phyloP scores from a whole-genome alignment of 2,797 vertebrate species.

The Fistularia tabacaria region DNA sequence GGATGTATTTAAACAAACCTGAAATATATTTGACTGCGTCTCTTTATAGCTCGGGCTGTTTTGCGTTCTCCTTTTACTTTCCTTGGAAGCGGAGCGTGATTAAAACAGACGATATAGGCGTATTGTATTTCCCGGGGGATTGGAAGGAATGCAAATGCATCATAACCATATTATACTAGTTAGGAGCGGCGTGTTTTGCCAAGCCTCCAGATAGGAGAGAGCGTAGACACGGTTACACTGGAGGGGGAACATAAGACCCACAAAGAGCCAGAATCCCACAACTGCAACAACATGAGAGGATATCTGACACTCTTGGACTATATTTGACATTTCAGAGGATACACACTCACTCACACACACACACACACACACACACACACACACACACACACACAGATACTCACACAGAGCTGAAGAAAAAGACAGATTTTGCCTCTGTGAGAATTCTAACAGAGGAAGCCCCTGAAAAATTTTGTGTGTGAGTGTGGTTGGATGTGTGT shows the following conservation, averaged over 20 bases:
- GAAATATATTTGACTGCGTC: slow-evolving; percentile 60
- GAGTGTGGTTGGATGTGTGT: slow-evolving; percentile 29
- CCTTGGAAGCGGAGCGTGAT: slow-evolving; percentile 67
- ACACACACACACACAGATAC: neutral
- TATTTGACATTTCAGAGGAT: slow-evolving; percentile 59
- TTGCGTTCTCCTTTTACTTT: slow-evolving; percentile 68
- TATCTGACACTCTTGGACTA: slow-evolving; percentile 59
- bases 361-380: slow-evolving; percentile 9
- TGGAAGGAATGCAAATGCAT: slow-evolving; percentile 76
- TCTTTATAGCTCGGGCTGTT: slow-evolving; percentile 59
- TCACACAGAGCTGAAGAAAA: no score
- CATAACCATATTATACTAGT: slow-evolving; percentile 75
- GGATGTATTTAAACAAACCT: slow-evolving; percentile 59
- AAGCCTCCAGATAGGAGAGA: slow-evolving; percentile 60
- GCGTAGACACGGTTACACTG: slow-evolving; percentile 34
- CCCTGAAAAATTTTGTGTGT: slow-evolving; percentile 8
- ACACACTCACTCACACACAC: slow-evolving; percentile 9
- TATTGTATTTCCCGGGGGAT: slow-evolving; percentile 73
- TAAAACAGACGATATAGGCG: slow-evolving; percentile 71
- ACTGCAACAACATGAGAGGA: slow-evolving; percentile 51
- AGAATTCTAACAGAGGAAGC: slow-evolving; percentile 18
- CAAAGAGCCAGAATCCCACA: slow-evolving; percentile 45
- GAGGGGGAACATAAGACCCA: slow-evolving; percentile 32
- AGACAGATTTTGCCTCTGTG: slow-evolving; percentile 14
- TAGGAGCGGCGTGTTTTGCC: slow-evolving; percentile 53